phyloP scores from a whole-genome alignment of 2,797 vertebrate species.

The Anas bernieri region DNA sequence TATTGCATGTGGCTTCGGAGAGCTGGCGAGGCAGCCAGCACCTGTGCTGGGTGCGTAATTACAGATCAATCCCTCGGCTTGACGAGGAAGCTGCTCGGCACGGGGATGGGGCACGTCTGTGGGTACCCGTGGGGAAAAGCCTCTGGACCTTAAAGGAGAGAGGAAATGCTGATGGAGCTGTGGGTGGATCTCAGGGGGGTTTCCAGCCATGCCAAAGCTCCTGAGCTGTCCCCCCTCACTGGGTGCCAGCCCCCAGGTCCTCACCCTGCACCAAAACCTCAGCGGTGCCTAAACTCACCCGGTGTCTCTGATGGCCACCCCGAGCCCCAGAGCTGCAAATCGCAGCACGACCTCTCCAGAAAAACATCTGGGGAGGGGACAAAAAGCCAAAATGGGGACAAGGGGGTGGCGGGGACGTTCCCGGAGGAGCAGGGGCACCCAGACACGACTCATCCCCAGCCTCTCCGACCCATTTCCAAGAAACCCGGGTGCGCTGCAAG shows the following conservation, averaged over 20 bases:
- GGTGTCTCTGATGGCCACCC: too few relatives aligned
- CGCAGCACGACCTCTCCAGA: too few relatives aligned
- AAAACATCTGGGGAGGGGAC: too few relatives aligned
- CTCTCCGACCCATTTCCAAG: neutral
- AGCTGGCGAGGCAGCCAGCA: neutral
- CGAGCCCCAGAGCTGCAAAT: too few relatives aligned
- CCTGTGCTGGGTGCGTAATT: neutral
- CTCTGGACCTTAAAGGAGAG: neutral
- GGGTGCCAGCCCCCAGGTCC: too few relatives aligned
- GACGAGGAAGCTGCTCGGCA: too few relatives aligned
- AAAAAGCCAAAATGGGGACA: too few relatives aligned
- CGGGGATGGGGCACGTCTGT: accelerated
- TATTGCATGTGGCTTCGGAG: neutral
- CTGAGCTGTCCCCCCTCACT: accelerated
- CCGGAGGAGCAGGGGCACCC: neutral
- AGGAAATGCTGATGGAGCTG: neutral
- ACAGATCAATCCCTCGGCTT: neutral
- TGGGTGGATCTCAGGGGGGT: neutral
- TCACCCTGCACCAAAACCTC: too few relatives aligned
- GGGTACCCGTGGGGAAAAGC: neutral
- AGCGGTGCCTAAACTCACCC: too few relatives aligned
- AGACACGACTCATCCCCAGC: accelerated
- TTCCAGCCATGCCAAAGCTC: neutral
- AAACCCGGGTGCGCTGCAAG: neutral
- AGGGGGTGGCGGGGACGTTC: neutral